Base-by-base conservation (phyloP, 2,113 vertebrate genomes). In the Chaetodon trifascialis region DNA sequence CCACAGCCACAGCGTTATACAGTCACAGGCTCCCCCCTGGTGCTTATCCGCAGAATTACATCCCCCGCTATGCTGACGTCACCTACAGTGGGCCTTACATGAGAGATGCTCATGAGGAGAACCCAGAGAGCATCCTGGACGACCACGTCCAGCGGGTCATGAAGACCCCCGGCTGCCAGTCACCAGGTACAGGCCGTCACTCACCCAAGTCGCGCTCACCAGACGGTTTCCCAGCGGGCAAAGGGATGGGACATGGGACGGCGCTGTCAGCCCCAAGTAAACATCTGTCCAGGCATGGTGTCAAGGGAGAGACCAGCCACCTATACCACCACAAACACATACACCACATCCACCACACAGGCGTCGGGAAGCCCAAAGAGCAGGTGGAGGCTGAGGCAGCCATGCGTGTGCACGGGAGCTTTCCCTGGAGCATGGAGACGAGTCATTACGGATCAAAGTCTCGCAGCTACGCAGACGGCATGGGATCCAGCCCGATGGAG, bases 81-180 rank as follows among this genome's bases (percentile, higher is more conserved):
- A 89, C 94, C 85, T 96, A 96, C 36, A 70, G 90, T 0, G 96
- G 95, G 47, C 86, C 95, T 78, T 92, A 94, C 36, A 75, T 96
- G 67, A 94, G 95, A 65, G 98, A 99, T 1, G 95, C 97, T 0
- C 97, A 99, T 0, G 98, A 99, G 81, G 98, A 99, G 83, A 97
- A 99, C 91, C 98, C 98, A 0, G 98, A 99, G 83, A 98, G 96
- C 94, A 99, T 99, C 92, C 95, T 99, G 14, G 98, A 99, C 0
- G 98, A 99, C 52, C 98, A 99, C 0, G 98, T 99, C 5, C 97
- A 98, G 88, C 95, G 98, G 0, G 98, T 99, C 79, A 97, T 99
- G 97, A 97, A 97, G 92, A 99, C 98, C 0, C 98, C 98, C 0
- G 97, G 97, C 69, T 97, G 98, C 91, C 98, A 98, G 79, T 99